Conservation (phyloP, 2,888 invertebrate genomes). For the Disparrhopalites patrizii region DNA sequence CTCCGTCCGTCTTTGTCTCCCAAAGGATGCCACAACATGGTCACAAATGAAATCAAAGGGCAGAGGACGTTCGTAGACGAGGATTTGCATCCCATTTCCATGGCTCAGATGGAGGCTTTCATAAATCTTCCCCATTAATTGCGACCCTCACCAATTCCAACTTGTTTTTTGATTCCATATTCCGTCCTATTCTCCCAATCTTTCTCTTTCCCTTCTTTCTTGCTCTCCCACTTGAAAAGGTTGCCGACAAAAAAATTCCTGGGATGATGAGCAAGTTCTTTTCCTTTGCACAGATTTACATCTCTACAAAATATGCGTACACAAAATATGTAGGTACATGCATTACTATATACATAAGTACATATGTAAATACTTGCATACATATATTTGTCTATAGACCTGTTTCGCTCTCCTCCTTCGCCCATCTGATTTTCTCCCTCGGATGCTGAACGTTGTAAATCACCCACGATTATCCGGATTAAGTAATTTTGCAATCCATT, state of each 20-base stretch:
- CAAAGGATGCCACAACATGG: no score
- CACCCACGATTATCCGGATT: background rate
- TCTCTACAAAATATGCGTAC: no score
- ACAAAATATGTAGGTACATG: background rate
- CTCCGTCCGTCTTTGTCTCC: no score
- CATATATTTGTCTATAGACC: background rate
- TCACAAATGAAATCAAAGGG: no score
- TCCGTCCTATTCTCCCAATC: background rate
- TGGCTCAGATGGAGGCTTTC: conserved; percentile 16
- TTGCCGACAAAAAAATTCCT: conserved; percentile 18
- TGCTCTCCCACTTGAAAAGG: no score
- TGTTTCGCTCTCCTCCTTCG: background rate
- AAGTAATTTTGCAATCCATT: background rate
- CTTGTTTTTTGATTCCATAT: conserved; percentile 2
- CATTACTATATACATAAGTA: background rate
- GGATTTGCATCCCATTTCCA: conserved; percentile 10
- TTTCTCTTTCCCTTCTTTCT: conserved; percentile 6
- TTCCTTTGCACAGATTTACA: conserved; percentile 12
- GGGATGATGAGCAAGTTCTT: conserved; percentile 17
- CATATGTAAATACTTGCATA: no score
- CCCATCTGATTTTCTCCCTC: background rate
- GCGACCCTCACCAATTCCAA: conserved; percentile 22
- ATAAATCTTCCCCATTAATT: conserved; percentile 30
- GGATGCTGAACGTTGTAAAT: background rate
- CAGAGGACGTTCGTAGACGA: no score